phyloP scores from a whole-genome alignment of 2,888 invertebrate species.

The Proisotoma minuta region DNA sequence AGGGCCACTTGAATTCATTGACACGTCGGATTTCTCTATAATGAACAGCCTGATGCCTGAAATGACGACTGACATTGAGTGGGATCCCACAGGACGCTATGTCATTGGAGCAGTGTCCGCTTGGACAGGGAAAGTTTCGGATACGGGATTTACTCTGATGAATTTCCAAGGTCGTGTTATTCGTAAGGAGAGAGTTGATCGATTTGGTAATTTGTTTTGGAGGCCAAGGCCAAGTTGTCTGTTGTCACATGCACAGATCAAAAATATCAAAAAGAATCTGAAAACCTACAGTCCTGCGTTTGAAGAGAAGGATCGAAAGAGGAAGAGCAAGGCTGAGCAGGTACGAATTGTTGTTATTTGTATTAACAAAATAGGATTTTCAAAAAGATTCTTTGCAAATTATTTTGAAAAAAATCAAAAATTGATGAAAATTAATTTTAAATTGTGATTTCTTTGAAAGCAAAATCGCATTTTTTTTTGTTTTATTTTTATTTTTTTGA shows the following conservation, averaged over 20 bases:
- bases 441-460: too few species aligned
- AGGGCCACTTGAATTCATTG: constrained; percentile 90
- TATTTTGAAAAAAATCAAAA: too few species aligned
- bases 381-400: too few species aligned
- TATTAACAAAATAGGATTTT: too few species aligned
- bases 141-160: constrained; percentile 91
- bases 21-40: constrained; percentile 90
- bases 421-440: too few species aligned
- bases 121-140: constrained; percentile 86
- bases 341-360: too few species aligned
- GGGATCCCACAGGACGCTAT: constrained; percentile 99
- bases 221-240: constrained; percentile 86
- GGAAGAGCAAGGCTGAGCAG: constrained; percentile 87
- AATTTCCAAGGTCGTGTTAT: constrained; percentile 84
- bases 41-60: constrained; percentile 93
- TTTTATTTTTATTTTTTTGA: too few species aligned
- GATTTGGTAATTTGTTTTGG: constrained; percentile 93
- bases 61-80: constrained; percentile 87
- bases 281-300: constrained; percentile 95
- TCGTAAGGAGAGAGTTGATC: constrained; percentile 78
- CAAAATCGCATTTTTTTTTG: too few species aligned
- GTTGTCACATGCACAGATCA: constrained; percentile 75
- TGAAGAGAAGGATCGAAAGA: constrained; percentile 91
- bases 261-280: constrained; percentile 94
- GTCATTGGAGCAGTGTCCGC: constrained; percentile 91